Evolutionary conservation across 1,140 invertebrate genomes (phyloP), one percentile per base, ranked within the genome.

Genomic region (Wiebesia pumilae): DNA sequence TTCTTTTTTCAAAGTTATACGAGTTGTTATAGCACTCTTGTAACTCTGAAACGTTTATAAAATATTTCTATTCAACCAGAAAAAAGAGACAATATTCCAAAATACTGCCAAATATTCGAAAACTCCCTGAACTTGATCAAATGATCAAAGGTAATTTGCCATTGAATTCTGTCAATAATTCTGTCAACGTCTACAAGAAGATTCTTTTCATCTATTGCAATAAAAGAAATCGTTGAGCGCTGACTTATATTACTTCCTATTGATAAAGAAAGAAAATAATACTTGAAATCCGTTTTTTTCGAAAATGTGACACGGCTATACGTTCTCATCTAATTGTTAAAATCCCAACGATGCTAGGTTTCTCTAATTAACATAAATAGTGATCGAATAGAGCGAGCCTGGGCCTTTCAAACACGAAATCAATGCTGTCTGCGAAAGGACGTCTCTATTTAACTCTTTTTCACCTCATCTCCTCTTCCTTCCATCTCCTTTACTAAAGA

Each of bases 281-380:
- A 75, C 38, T 38, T 38, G 21, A n/a, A 12, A 75, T 43, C 27
- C 24, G 7, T 27, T 75, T 75, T 19, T 43, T 38, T 75, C 24
- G 33, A 75, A 77, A 62, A n/a, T 62, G 16, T 30, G n/a, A 10
- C 7, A 38, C 24, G 24, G 6, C 6, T 51, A 1, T 3, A 33
- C 47, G 69, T 19, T 51, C 51, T 75, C 14, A n/a, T n/a, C n/a
- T n/a, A n/a, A n/a, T n/a, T n/a, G 73, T 78, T 84, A 78, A 84
- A 77, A 84, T 30, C n/a, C 35, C n/a, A 40, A 12, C 27, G 3
- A 16, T 21, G 69, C 47, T 7, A 14, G 51, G 71, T 84, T 77
- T 84, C 73, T 77, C 54, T 77, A 62, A 84, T 84, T 84, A 84
- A n/a, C 73, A 78, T 78, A 77, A 78, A 67, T 75, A 40, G n/a